A percentile compares a stretch with the other conserved stretches of the same genome.
phyloP scores from a whole-genome alignment of 2,888 invertebrate species.

The Epirrita christyi region DNA sequence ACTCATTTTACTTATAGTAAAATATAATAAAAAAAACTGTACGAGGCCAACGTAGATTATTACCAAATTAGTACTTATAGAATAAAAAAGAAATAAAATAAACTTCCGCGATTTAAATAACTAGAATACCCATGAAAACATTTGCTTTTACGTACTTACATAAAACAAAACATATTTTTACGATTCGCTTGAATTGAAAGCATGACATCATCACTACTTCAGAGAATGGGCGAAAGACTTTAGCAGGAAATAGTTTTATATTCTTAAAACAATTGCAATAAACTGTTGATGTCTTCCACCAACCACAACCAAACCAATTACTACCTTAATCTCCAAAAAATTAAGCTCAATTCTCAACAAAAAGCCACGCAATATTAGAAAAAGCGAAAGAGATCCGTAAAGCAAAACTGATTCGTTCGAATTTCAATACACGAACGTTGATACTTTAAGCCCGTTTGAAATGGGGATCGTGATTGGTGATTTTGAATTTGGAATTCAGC shows the following conservation, averaged over 20 bases:
- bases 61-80: not conserved
- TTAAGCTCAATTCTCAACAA: slow-evolving; percentile 41
- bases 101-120: not conserved
- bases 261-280: slow-evolving; percentile 75
- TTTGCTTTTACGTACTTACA: slow-evolving; percentile 3
- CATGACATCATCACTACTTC: slow-evolving; percentile 70
- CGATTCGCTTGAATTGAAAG: slow-evolving; percentile 58
- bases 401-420: slow-evolving; percentile 65
- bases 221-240: slow-evolving; percentile 72
- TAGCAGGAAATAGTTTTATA: slow-evolving; percentile 80
- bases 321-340: slow-evolving; percentile 30
- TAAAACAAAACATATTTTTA: slow-evolving; percentile 42
- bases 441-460: slow-evolving; percentile 67
- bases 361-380: slow-evolving; percentile 28
- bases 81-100: not conserved
- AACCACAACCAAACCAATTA: slow-evolving; percentile 36
- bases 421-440: slow-evolving; percentile 65
- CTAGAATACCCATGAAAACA: slow-evolving; percentile 3
- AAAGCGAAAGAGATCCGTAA: slow-evolving; percentile 63
- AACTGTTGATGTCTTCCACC: slow-evolving; percentile 53
- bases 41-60: not conserved
- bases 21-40: not conserved
- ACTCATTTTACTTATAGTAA: no score
- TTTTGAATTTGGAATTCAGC: slow-evolving; percentile 77
- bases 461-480: slow-evolving; percentile 69